Percentiles rank a stretch among this genome's conserved stretches.
phyloP scores from a whole-genome alignment of 2,888 invertebrate species.

The Malacosoma neustria region DNA sequence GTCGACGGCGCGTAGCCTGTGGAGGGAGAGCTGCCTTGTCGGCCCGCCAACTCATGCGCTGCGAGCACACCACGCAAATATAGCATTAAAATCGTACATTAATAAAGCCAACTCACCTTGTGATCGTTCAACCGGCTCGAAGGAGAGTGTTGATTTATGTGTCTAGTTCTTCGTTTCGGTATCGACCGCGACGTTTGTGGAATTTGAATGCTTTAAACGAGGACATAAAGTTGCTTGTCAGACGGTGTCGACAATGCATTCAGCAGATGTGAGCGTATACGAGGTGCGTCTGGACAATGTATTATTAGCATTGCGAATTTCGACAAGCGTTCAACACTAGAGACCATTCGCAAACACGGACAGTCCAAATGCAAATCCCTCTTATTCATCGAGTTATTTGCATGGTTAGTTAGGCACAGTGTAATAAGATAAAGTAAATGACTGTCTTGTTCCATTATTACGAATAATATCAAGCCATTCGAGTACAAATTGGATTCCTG shows the following conservation, averaged over 20 bases:
- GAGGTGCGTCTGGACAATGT: constrained; percentile 61
- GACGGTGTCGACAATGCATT: constrained; percentile 22
- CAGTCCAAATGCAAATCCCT: constrained; percentile 54
- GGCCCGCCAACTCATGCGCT: too few species aligned
- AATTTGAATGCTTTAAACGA: constrained; percentile 27
- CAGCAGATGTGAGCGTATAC: constrained; percentile 40
- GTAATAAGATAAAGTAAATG: too few species aligned
- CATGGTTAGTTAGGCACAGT: constrained; percentile 32
- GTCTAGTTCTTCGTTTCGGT: constrained; percentile 37
- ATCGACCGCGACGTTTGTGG: constrained; percentile 22
- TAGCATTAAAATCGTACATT: constrained; percentile 34
- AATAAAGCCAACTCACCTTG: constrained; percentile 44
- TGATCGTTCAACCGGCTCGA: constrained; percentile 26
- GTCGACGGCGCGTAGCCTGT: constrained; percentile 35
- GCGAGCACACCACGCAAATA: constrained; percentile 31
- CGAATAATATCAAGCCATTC: too few species aligned
- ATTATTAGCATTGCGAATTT: constrained; percentile 67
- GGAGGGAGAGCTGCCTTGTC: constrained; percentile 33
- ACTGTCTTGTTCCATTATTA: too few species aligned
- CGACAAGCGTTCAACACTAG: constrained; percentile 53
- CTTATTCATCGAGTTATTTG: constrained; percentile 37
- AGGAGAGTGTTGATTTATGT: constrained; percentile 39
- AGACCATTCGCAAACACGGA: constrained; percentile 54
- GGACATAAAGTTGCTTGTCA: constrained; percentile 33
- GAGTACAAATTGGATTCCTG: too few species aligned